Percentiles rank a stretch among this genome's conserved stretches.
phyloP scores from a whole-genome alignment of 2,113 vertebrate genomes.

The Halichoerus grypus region DNA sequence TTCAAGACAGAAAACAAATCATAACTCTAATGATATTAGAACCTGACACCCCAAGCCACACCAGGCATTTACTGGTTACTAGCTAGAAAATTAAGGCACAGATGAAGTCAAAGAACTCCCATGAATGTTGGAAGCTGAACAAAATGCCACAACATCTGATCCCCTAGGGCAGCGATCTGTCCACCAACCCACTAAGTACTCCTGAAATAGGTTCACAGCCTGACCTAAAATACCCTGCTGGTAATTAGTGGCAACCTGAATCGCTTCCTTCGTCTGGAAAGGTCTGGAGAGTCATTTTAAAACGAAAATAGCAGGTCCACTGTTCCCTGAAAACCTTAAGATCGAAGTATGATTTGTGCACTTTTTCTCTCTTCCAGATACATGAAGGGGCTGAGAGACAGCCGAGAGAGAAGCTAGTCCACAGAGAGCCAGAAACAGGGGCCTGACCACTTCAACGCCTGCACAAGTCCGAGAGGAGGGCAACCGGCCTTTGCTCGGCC shows the following conservation, averaged over 20 bases:
- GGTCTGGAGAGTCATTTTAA: not conserved
- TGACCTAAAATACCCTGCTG: accelerated
- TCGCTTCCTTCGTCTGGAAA: not conserved
- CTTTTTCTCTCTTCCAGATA: not conserved
- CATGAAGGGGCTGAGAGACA: accelerated
- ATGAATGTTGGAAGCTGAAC: accelerated
- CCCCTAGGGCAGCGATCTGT: accelerated
- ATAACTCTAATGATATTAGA: accelerated
- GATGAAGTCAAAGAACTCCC: not conserved
- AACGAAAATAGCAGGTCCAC: not conserved
- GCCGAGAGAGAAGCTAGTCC: not conserved
- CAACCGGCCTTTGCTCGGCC: not conserved
- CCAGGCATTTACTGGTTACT: not conserved
- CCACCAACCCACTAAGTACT: accelerated
- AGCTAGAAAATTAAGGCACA: not conserved
- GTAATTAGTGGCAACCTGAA: accelerated
- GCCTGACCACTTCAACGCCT: accelerated
- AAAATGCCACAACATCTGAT: accelerated
- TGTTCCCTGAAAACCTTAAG: not conserved
- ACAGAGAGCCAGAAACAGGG: not conserved
- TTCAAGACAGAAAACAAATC: not conserved
- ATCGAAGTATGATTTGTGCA: no score
- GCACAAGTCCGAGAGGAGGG: not conserved
- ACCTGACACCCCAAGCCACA: not conserved
- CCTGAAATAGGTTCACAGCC: not conserved